Percentiles rank a stretch among this genome's conserved stretches.
Conservation (phyloP, 2,797 vertebrate species). For the Nyctalus aviator region DNA sequence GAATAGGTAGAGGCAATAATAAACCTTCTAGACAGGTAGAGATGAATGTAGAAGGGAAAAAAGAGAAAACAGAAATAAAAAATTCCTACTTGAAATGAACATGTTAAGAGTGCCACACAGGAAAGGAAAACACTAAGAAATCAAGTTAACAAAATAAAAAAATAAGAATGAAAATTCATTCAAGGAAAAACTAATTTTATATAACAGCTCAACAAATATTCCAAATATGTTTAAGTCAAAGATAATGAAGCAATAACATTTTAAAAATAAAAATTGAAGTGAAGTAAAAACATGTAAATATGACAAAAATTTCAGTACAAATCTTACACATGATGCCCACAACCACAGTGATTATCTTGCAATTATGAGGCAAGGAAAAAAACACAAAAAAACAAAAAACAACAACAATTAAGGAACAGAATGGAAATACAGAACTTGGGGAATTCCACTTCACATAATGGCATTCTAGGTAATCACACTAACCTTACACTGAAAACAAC, state of each 20-base stretch:
- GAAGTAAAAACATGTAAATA: conserved; percentile 39
- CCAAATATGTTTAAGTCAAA: conserved; percentile 21
- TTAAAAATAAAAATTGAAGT: conserved; percentile 38
- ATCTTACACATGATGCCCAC: background rate
- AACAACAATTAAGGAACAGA: background rate
- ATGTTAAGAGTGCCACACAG: background rate
- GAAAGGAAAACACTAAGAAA: conserved; percentile 41
- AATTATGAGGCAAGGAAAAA: conserved; percentile 36
- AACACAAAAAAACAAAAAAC: background rate
- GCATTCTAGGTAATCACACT: conserved; percentile 31
- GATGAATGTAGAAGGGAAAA: background rate
- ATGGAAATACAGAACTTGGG: background rate
- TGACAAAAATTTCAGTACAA: conserved; percentile 14
- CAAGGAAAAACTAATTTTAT: conserved; percentile 38
- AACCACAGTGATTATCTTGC: background rate
- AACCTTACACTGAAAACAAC: conserved; percentile 12
- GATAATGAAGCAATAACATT: background rate
- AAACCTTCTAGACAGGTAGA: conserved; percentile 3
- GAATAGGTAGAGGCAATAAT: background rate
- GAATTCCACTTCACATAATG: conserved; percentile 25
- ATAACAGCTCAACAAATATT: background rate
- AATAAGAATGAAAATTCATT: conserved; percentile 37
- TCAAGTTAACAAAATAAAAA: conserved; percentile 43
- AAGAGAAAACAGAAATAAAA: conserved; percentile 16
- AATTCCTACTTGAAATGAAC: conserved; percentile 7